phyloP scores from a whole-genome alignment of 2,888 invertebrate species.

The Julus scandinavius region DNA sequence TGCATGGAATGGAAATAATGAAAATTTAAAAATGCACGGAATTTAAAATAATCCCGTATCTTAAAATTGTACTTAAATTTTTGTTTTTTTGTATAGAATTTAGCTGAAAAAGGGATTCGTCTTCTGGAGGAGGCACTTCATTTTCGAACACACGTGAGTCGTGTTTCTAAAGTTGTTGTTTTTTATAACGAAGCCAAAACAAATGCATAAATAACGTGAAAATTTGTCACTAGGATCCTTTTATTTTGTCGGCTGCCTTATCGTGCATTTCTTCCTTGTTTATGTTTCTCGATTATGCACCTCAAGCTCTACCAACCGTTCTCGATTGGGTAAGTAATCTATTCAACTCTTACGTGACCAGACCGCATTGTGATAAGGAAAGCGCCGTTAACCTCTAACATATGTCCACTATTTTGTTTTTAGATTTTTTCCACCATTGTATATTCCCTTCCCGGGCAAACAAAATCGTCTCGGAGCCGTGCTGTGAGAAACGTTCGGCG shows the following conservation, averaged over 20 bases:
- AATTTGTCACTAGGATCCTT: slow-evolving; percentile 72
- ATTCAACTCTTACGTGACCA: neutral
- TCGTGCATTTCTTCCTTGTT: slow-evolving; percentile 93
- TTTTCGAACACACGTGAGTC: slow-evolving; percentile 73
- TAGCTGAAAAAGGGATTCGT: slow-evolving; percentile 77
- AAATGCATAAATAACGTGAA: neutral
- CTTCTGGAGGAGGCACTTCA: slow-evolving; percentile 82
- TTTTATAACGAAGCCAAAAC: neutral
- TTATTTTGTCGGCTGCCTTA: slow-evolving; percentile 83
- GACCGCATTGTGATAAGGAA: no score
- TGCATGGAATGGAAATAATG: no score
- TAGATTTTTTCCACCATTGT: slow-evolving; percentile 84
- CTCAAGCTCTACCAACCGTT: slow-evolving; percentile 80
- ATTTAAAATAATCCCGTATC: no score
- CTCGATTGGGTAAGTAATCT: slow-evolving; percentile 74
- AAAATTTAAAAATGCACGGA: no score
- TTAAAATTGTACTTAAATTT: neutral
- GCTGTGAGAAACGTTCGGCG: slow-evolving; percentile 85
- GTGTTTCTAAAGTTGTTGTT: no score
- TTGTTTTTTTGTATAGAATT: neutral
- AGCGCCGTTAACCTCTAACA: neutral
- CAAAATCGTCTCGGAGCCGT: slow-evolving; percentile 75
- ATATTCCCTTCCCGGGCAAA: slow-evolving; percentile 76
- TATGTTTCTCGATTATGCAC: slow-evolving; percentile 88
- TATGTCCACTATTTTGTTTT: neutral